Base-by-base conservation (phyloP, 2,113 vertebrate genomes). In the Actenoides lindsayi region DNA sequence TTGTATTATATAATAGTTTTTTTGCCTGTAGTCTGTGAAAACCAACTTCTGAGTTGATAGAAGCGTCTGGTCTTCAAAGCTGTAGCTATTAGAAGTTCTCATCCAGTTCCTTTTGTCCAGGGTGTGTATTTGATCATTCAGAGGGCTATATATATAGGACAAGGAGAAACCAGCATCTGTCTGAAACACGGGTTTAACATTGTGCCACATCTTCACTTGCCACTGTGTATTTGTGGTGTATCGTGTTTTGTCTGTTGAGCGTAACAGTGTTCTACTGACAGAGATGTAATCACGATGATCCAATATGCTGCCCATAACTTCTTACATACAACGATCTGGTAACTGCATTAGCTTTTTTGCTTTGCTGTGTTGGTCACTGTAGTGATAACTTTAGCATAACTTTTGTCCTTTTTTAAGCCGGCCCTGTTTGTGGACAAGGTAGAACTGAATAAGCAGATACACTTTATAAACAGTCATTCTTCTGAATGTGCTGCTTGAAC, bases 211-310 rank as follows among this genome's bases (percentile, higher is more conserved):
- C 48, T 25, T 56, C 41, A 18, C 14, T 62, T 16, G 13, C 35
- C 11, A 1, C 16, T 24, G 15, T 48, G 1, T 67, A 10, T 73
- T 78, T 62, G 31, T 35, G n/a, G 10, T 2, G 1, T 37, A 10
- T 46, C 25, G 6, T 3, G 5, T 25, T 41, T 10, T 5, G n/a
- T 71, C 39, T 48, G 51, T 67, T 62, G 46, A 67, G 23, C 27
- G 4, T 33, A 48, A 30, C 1, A 2, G 15, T 37, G 37, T 27
- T 46, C 42, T 28, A 28, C 31, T 46, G 17, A 69, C 60, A 57
- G 4, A 27, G 39, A 30, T 60, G 42, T 71, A 9, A 15, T 46
- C 1, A 3, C 65, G 44, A 46, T n/a, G 20, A 28, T 65, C 53
- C 48, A 39, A 64, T 25, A 21, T 1, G 9, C 21, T 54, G 4